Percentiles rank a stretch among this genome's conserved stretches.
Evolutionary conservation across 2,797 vertebrate species (phyloP).

Genomic region (Balearica regulorum): DNA sequence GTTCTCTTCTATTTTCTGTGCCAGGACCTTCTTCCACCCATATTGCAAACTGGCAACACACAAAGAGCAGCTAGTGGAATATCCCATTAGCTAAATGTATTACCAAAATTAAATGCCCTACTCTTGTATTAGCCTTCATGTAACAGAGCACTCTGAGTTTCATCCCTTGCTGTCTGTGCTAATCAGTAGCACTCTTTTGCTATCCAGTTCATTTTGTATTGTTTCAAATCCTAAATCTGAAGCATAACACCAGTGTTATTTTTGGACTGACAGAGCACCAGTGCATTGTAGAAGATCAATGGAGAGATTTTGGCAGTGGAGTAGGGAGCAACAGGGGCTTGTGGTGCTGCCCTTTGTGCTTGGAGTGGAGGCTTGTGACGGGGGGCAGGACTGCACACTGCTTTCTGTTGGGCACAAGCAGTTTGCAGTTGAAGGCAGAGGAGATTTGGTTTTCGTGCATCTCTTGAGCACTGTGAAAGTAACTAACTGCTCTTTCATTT

Average conservation of each 20-base stretch:
- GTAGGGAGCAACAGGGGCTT: neutral
- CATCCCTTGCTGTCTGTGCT: neutral
- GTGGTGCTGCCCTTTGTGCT: neutral
- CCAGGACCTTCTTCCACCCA: neutral
- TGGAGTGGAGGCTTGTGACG: neutral
- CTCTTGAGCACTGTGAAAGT: neutral
- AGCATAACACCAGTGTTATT: neutral
- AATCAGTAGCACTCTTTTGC: neutral
- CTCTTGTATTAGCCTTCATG: neutral
- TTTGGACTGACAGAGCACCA: conserved; percentile 1
- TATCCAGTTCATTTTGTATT: neutral
- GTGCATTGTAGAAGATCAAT: neutral
- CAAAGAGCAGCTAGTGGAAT: neutral
- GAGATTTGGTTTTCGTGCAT: neutral
- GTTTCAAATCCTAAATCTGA: conserved; percentile 16
- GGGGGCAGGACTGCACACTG: neutral
- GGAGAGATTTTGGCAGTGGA: neutral
- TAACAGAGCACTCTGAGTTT: neutral
- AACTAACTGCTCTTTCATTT: neutral
- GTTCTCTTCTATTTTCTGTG: neutral
- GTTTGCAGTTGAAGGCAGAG: neutral
- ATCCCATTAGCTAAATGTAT: neutral
- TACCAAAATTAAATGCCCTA: neutral
- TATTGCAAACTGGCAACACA: neutral
- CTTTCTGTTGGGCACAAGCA: neutral